Evolutionary conservation across 2,797 vertebrate genomes (phyloP).

Genomic region (Lepus oiostolus): DNA sequence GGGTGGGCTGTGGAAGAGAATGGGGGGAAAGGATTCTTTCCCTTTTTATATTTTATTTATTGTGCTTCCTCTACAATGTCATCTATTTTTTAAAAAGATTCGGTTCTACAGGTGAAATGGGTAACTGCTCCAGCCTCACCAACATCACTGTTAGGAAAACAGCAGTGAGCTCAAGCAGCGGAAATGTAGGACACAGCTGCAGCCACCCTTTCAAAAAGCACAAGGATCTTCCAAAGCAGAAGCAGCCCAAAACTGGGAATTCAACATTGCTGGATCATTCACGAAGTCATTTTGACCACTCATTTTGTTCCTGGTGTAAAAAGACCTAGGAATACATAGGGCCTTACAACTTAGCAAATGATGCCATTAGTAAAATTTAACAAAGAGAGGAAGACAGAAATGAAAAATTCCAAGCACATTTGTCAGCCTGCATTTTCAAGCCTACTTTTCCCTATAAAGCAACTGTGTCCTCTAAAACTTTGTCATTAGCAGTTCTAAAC

Average conservation of each 20-base stretch:
- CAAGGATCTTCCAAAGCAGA: neutral
- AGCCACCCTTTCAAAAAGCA: neutral
- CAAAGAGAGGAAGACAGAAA: slow-evolving; percentile 15
- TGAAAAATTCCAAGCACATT: slow-evolving; percentile 34
- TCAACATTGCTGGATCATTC: slow-evolving; percentile 50
- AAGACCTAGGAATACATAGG: slow-evolving; percentile 5
- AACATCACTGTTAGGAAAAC: neutral
- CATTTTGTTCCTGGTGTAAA: neutral
- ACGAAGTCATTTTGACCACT: slow-evolving; percentile 58
- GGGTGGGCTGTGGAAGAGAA: neutral
- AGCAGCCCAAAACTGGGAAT: neutral
- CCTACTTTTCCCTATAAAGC: slow-evolving; percentile 28
- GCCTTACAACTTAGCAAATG: neutral
- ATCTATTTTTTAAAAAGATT: neutral
- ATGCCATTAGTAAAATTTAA: slow-evolving; percentile 24
- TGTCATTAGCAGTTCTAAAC: neutral
- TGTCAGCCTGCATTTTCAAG: slow-evolving; percentile 26
- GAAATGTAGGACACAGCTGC: slow-evolving; percentile 38
- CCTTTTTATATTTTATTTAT: neutral
- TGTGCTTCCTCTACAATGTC: neutral
- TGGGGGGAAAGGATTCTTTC: neutral
- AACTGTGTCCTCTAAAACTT: slow-evolving; percentile 28
- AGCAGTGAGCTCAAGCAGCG: neutral
- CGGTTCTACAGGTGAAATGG: neutral
- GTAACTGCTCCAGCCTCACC: neutral